Base-by-base conservation (phyloP, 2,888 invertebrate species). In the Sicus ferrugineus region DNA sequence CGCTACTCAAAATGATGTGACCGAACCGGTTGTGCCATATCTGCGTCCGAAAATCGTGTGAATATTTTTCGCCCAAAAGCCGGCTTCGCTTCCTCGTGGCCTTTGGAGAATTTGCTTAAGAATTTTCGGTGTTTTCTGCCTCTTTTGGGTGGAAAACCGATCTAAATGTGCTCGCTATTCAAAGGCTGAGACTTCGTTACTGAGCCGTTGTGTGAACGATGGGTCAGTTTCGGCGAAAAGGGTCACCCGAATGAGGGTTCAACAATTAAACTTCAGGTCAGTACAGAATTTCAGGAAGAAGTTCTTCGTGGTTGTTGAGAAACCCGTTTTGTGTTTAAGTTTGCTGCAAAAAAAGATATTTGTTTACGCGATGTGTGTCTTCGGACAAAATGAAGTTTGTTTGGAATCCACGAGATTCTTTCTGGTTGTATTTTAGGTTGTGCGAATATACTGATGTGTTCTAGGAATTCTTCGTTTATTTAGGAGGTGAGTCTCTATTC, bases 161-260 rank as follows among this genome's bases (percentile, higher is more conserved):
- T 16, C 4, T 42, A n/a, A n/a, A n/a, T n/a, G n/a, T 42, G n/a
- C n/a, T 42, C n/a, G 42, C 7, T n/a, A n/a, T 42, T n/a, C 14
- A 42, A 42, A 42, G 14, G 26, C 21, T 48, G 23, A 73, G 72
- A 77, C n/a, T n/a, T 75, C 75, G 28, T 16, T 54, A 5, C 23
- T 6, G 50, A 52, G 4, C 23, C 34, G 42, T 68, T 67, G 71
- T 74, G 73, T 73, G 68, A 71, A 74, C 69, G 68, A 71, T 72
- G 66, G 78, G 81, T 80, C 80, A 81, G 46, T 67, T 58, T 67
- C 31, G 67, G 59, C 31, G 19, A 23, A 48, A 59, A 67, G 67
- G 67, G 58, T 67, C 59, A 58, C 28, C 26, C 30, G 59, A 52
- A 66, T 5, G 34, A 52, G 58, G 59, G 58, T 67, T 59, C 58